These are phyloP conservation scores for Anagyrus pseudococci DNA, from an alignment of 2,888 invertebrate species.

Conservation along the genomic window DNA sequence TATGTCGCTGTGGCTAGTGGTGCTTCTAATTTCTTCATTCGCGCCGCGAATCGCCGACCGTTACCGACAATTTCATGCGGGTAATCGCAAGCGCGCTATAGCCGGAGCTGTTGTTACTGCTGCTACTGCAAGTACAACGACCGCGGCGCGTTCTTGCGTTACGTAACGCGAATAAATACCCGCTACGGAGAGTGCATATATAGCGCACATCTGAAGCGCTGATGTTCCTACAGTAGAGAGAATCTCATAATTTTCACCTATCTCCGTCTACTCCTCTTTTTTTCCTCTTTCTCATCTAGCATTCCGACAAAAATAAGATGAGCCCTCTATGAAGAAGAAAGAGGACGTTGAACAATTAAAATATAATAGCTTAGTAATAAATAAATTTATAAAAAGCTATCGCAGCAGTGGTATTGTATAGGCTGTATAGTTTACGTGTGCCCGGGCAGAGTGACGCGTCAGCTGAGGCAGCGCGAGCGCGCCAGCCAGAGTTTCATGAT, in stretches of 20 bases:
- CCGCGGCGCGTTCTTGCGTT: not conserved
- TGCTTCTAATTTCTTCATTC: constrained; percentile 43
- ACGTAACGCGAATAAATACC: not conserved
- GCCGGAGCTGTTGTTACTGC: not conserved
- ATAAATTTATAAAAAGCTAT: too few species aligned
- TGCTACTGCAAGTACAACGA: constrained; percentile 5
- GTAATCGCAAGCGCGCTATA: constrained; percentile 14
- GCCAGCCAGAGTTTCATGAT: constrained; percentile 39
- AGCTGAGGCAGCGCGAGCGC: constrained; percentile 21
- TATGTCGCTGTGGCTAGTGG: not conserved
- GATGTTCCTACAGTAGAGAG: not conserved
- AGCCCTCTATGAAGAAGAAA: too few species aligned
- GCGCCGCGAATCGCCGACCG: constrained; percentile 42
- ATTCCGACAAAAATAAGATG: too few species aligned
- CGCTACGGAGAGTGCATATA: too few species aligned
- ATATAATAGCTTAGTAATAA: too few species aligned
- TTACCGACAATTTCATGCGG: constrained; percentile 39
- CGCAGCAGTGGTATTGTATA: too few species aligned
- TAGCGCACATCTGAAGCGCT: too few species aligned
- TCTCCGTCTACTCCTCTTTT: too few species aligned
- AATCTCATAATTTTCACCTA: too few species aligned
- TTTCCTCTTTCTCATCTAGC: too few species aligned
- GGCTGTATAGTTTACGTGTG: too few species aligned
- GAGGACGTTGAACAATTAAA: too few species aligned
- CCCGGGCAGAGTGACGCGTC: constrained; percentile 35